Percentiles rank a stretch among this genome's conserved stretches.
phyloP scores from a whole-genome alignment of 2,113 vertebrate species.

The Chloroceryle aenea region DNA sequence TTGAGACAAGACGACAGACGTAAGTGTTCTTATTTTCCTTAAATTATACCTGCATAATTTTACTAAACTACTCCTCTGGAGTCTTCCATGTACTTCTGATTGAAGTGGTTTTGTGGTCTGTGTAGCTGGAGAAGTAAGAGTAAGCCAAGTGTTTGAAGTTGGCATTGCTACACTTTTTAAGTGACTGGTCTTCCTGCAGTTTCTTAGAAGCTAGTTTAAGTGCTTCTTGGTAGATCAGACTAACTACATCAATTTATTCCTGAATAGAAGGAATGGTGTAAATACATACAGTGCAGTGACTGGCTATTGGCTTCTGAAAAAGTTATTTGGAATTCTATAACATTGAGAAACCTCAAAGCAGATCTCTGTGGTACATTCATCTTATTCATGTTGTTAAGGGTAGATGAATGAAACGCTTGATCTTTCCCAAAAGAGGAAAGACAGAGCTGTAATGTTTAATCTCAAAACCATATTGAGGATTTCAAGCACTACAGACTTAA shows the following conservation, averaged over 20 bases:
- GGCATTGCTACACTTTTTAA: neutral
- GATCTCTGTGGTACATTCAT: neutral
- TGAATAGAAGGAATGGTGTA: neutral
- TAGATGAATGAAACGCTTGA: neutral
- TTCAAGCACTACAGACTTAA: neutral
- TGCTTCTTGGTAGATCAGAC: neutral
- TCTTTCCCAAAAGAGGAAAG: neutral
- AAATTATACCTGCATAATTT: neutral
- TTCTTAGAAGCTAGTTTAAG: neutral
- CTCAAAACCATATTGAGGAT: neutral
- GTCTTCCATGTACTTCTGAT: neutral
- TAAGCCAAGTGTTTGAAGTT: neutral
- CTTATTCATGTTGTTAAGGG: fast-evolving
- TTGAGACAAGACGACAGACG: conserved; percentile 96
- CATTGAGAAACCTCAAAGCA: neutral
- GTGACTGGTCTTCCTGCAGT: neutral
- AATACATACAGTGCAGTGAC: neutral
- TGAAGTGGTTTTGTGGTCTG: neutral
- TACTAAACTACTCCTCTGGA: neutral
- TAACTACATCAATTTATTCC: neutral
- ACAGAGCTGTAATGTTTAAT: neutral
- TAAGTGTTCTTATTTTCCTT: conserved; percentile 68
- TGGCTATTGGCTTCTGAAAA: neutral
- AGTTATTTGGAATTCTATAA: neutral
- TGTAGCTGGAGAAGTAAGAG: neutral